A percentile compares a stretch with the other conserved stretches of the same genome.
Conservation (phyloP, 2,113 vertebrate species). For the Neolamprologus longior region DNA sequence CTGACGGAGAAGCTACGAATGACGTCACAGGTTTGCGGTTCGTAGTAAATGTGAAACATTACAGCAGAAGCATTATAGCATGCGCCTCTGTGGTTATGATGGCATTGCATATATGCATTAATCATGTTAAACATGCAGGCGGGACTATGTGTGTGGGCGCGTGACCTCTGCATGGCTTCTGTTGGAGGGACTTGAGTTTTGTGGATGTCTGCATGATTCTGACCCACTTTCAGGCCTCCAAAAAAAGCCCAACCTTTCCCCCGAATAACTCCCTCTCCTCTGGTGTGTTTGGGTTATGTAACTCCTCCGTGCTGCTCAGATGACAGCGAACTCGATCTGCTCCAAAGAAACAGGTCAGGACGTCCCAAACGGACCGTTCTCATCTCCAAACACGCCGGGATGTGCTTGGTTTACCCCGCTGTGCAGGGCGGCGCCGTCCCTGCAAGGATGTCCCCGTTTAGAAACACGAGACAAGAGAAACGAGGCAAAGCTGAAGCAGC, state of each 20-base stretch:
- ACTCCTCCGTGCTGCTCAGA: background rate
- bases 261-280: fast-evolving
- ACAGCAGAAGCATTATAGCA: background rate
- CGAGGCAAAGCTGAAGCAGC: background rate
- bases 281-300: background rate
- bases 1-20: background rate
- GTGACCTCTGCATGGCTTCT: background rate
- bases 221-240: background rate
- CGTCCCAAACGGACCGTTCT: background rate
- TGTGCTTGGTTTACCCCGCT: background rate
- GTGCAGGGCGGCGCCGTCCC: background rate
- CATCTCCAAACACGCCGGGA: background rate
- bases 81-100: fast-evolving
- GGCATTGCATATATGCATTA: background rate
- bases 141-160: background rate
- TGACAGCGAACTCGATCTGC: background rate
- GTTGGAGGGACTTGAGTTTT: background rate
- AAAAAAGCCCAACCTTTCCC: background rate
- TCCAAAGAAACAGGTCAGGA: background rate
- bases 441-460: background rate
- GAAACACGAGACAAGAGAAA: background rate
- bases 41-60: background rate
- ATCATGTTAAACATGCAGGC: background rate
- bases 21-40: fast-evolving
- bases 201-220: background rate